Base-by-base conservation (phyloP, 2,113 vertebrate species). In the Stigmatopora nigra region DNA sequence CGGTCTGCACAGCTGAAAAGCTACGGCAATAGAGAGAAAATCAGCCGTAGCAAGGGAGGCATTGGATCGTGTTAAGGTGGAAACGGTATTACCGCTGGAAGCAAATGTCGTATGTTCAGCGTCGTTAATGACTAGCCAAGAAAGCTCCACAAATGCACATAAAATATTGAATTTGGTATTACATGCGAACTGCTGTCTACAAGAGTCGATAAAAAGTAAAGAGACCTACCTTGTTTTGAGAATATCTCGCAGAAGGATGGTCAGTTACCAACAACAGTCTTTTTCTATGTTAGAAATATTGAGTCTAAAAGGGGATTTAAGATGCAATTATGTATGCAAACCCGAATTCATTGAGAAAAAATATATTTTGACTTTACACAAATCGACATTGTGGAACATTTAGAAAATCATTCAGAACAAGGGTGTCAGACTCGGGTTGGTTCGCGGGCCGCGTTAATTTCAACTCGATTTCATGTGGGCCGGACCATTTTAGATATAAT, bases 1-100 rank as follows among this genome's bases (percentile, higher is more conserved):
- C 62, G 75, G 67, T 35, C 64, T 58, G 70, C 70, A 75, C 75
- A 85, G 79, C 74, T 79, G 72, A 71, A 74, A 70, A 61, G 45
- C 53, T 73, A 22, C 20, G 61, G 67, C 71, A 78, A 63, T 62
- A 63, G 47, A 49, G 64, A 68, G 65, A 55, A 71, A 64, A 66
- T 52, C 25, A 45, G 46, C 47, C 57, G 62, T n/a, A 38, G 66
- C 22, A 11, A 48, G 45, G 55, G 19, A 36, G 19, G 61, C 55
- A 67, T 47, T 20, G 64, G 53, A 9, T 31, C 62, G 49, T 63
- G 55, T 62, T 65, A 52, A 15, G 65, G 35, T 14, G n/a, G 55
- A 46, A 64, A 19, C 59, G 31, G 66, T 63, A 47, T 63, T 17
- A 17, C 16, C 4, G 10, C 22, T 51, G 48, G 47, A 31, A 62